These are phyloP conservation scores for Parasteatoda tepidariorum DNA, from an alignment of 1,140 invertebrate species.

Conservation along the genomic window DNA sequence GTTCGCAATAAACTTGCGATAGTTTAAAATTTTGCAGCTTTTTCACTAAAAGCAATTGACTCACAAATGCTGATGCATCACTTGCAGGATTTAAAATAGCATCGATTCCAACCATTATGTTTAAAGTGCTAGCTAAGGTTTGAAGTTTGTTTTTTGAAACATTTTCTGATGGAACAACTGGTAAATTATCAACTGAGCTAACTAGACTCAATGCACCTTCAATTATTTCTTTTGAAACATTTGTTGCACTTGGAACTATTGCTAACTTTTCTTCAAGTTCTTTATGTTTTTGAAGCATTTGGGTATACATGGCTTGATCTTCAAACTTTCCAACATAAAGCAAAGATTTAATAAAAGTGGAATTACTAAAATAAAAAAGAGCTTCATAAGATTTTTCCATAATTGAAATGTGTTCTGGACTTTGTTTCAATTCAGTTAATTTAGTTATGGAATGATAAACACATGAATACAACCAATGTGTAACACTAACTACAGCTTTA, in stretches of 20 bases:
- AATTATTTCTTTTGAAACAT: slow-evolving; percentile 61
- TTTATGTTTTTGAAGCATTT: slow-evolving; percentile 61
- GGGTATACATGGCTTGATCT: slow-evolving; percentile 66
- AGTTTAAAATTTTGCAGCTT: slow-evolving; percentile 71
- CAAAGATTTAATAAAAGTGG: slow-evolving; percentile 68
- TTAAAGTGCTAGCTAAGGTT: slow-evolving; percentile 45
- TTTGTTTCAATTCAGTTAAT: slow-evolving; percentile 63
- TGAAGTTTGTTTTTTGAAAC: slow-evolving; percentile 28
- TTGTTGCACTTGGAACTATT: slow-evolving; percentile 52
- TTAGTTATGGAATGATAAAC: slow-evolving; percentile 66
- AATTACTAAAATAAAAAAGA: slow-evolving; percentile 66
- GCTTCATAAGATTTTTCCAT: slow-evolving; percentile 68
- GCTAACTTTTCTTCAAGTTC: slow-evolving; percentile 62
- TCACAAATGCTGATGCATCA: slow-evolving; percentile 82
- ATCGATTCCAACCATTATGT: slow-evolving; percentile 62
- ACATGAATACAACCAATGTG: slow-evolving; percentile 68
- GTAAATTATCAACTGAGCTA: slow-evolving; percentile 54
- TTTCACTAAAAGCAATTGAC: slow-evolving; percentile 84
- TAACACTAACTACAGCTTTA: slow-evolving; percentile 66
- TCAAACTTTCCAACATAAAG: slow-evolving; percentile 70
- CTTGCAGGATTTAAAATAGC: slow-evolving; percentile 85
- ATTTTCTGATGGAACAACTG: slow-evolving; percentile 23
- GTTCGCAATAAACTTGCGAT: slow-evolving; percentile 82
- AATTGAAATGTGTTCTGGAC: slow-evolving; percentile 66
- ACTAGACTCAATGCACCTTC: slow-evolving; percentile 61